These are phyloP conservation scores for Drosophila sp. DNA, from an alignment of 1,140 invertebrate genomes.

Conservation along the genomic window DNA sequence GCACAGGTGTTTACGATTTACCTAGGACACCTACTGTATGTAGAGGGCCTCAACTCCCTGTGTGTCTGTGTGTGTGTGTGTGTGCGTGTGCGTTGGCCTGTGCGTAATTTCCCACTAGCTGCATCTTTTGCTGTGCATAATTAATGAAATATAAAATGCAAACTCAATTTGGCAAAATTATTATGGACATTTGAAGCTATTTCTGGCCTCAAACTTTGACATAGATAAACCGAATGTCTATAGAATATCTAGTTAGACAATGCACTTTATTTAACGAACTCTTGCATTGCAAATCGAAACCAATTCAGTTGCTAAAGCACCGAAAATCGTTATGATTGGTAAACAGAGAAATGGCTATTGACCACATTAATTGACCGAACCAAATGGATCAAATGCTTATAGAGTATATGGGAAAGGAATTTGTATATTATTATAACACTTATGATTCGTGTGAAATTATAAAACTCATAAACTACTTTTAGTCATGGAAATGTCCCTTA, in stretches of 20 bases:
- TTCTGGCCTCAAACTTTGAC: constrained; percentile 29
- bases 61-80: not conserved
- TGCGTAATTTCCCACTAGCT: constrained; percentile 57
- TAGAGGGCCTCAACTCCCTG: not conserved
- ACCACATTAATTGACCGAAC: no score
- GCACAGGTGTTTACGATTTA: constrained; percentile 20
- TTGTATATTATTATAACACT: no score
- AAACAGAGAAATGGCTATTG: no score
- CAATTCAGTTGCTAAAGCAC: no score
- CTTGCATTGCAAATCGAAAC: not conserved
- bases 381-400: no score
- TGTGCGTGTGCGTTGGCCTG: constrained; percentile 68
- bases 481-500: no score
- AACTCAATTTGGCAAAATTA: constrained; percentile 58
- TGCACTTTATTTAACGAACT: not conserved
- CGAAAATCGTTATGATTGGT: no score
- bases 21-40: not conserved
- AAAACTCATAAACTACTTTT: no score
- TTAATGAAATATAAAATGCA: constrained; percentile 81
- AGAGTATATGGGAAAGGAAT: no score
- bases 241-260: constrained; percentile 2
- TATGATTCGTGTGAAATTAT: no score
- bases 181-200: constrained; percentile 53
- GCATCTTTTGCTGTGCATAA: constrained; percentile 61
- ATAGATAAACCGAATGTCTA: not conserved